Evolutionary conservation across 2,888 invertebrate genomes (phyloP), one percentile per base, ranked within the genome.

Genomic region (Acronicta psi): DNA sequence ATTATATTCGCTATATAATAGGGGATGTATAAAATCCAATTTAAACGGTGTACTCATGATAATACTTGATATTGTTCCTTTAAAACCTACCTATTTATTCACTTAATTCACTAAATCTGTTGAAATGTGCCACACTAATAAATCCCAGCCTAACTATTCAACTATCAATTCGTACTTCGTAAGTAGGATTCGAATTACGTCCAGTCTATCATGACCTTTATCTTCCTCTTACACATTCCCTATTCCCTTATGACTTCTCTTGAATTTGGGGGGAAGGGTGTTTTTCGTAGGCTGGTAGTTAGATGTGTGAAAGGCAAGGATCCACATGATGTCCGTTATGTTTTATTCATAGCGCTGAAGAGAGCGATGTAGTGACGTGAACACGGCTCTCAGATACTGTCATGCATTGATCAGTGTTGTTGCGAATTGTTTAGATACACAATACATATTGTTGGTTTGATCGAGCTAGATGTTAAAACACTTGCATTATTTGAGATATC

Each of bases 331-430:
- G 83, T 80, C 73, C 62, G 78, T 71, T 75, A 90, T 92, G 90
- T 90, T 87, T 91, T 90, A 92, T 92, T 92, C 90, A 92, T 86
- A 73, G 73, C 74, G 73, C 77, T 80, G 79, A 86, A 88, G 85
- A 88, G 87, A 87, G 86, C 87, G 87, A 85, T 81, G 81, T 75
- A 82, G 84, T 82, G 87, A 87, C 83, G 84, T 81, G 86, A 83
- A 84, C 84, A 79, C 77, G 70, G 69, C 78, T 82, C 79, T 65
- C 73, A 84, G 80, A 82, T 80, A 80, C 80, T 81, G 81, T 85
- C 86, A 85, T 87, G 83, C 86, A 87, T 90, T 88, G 89, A 89
- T 85, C 85, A 84, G 65, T 75, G 66, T 72, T 74, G 73, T 73
- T 60, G 63, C 45, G 69, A 75, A 79, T 81, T 72, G 80, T 80